Evolutionary conservation across 2,797 vertebrate species (phyloP).

Genomic region (Danio jaintianensis): DNA sequence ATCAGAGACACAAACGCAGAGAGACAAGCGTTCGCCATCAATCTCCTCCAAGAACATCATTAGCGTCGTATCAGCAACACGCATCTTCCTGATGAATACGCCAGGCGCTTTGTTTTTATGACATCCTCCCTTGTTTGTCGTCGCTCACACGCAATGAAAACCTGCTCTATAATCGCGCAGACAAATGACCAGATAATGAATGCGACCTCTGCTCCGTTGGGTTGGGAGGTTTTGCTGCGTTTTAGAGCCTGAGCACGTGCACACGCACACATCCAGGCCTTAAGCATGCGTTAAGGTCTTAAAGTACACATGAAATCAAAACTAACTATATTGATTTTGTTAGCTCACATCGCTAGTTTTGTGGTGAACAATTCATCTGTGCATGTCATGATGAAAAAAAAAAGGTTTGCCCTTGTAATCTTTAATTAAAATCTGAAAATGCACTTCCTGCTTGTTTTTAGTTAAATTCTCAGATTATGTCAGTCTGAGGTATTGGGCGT

Average conservation of each 20-base stretch:
- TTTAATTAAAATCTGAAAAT: too few relatives aligned
- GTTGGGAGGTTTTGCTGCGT: background rate
- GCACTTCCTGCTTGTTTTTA: too few relatives aligned
- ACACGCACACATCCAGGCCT: slow-evolving; percentile 12
- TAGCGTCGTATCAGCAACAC: slow-evolving; percentile 25
- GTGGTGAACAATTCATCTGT: too few relatives aligned
- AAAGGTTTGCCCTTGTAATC: too few relatives aligned
- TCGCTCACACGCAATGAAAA: slow-evolving; percentile 3
- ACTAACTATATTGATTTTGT: too few relatives aligned
- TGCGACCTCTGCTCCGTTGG: slow-evolving; percentile 34
- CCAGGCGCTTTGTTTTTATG: slow-evolving; percentile 16
- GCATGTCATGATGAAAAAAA: too few relatives aligned
- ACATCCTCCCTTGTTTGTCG: background rate
- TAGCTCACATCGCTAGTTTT: too few relatives aligned
- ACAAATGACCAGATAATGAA: slow-evolving; percentile 56
- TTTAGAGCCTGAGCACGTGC: background rate
- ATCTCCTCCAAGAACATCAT: slow-evolving; percentile 27
- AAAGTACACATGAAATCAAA: background rate
- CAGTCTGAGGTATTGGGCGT: too few relatives aligned
- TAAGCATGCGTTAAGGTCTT: slow-evolving; percentile 38
- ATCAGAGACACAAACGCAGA: slow-evolving; percentile 28
- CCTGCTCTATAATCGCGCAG: slow-evolving; percentile 18
- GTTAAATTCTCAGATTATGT: too few relatives aligned
- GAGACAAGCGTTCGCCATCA: slow-evolving; percentile 14
- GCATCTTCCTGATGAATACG: slow-evolving; percentile 33